These are phyloP conservation scores for Poecilia wingei DNA, from an alignment of 2,797 vertebrate species.

Conservation along the genomic window DNA sequence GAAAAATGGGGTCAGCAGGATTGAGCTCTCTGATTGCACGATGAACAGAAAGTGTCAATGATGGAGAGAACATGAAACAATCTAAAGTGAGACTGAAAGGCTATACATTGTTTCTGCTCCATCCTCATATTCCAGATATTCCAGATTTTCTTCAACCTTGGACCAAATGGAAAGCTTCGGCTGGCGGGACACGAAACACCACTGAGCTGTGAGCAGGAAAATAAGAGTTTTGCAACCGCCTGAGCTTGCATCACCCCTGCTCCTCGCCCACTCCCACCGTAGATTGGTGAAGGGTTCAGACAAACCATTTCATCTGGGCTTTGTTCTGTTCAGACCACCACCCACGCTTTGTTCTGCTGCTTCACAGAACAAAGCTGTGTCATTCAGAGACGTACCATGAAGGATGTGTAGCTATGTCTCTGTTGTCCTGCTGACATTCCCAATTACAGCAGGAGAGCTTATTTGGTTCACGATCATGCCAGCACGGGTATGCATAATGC, in stretches of 20 bases:
- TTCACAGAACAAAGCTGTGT: constrained; percentile 19
- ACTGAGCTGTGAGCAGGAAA: constrained; percentile 54
- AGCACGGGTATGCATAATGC: constrained; percentile 4
- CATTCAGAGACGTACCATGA: background rate
- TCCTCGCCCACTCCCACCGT: constrained; percentile 56
- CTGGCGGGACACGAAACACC: constrained; percentile 49
- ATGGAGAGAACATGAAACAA: background rate
- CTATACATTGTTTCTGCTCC: background rate
- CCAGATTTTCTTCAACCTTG: constrained; percentile 48
- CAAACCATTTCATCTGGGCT: constrained; percentile 37
- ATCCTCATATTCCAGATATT: background rate
- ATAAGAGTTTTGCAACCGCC: constrained; percentile 54
- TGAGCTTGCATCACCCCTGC: constrained; percentile 53
- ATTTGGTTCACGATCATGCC: constrained; percentile 32
- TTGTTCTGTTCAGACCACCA: constrained; percentile 40
- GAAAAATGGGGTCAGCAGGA: constrained; percentile 39
- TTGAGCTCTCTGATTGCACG: background rate
- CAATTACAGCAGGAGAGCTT: constrained; percentile 5
- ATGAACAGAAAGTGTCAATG: constrained; percentile 7
- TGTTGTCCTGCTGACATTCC: constrained; percentile 25
- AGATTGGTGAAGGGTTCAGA: constrained; percentile 62
- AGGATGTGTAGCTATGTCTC: constrained; percentile 20
- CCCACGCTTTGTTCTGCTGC: constrained; percentile 58
- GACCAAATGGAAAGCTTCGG: constrained; percentile 53
- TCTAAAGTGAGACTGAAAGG: constrained; percentile 13